phyloP scores from a whole-genome alignment of 2,113 vertebrate species.

The Connochaetes taurinus region DNA sequence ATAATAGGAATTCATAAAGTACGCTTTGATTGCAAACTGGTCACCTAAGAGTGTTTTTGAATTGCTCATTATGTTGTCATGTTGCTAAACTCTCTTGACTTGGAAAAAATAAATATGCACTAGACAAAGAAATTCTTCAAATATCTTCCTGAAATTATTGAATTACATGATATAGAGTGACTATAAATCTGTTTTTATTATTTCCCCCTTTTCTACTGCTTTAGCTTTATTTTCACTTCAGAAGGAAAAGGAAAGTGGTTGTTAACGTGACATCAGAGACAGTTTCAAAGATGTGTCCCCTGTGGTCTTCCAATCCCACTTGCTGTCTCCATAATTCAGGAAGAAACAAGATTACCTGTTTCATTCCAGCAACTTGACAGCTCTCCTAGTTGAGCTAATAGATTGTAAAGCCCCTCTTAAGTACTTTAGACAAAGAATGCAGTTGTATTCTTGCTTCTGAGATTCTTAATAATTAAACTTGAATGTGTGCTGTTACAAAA shows the following conservation, averaged over 20 bases:
- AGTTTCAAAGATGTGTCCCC: background rate
- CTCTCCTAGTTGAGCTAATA: background rate
- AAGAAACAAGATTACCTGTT: slow-evolving; percentile 19
- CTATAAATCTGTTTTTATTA: background rate
- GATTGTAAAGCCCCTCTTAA: background rate
- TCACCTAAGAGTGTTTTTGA: background rate
- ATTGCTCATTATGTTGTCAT: background rate
- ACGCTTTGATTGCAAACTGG: background rate
- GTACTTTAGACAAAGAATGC: background rate
- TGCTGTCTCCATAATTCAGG: background rate
- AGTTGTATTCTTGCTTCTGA: background rate
- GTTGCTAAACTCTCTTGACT: background rate
- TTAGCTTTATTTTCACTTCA: slow-evolving; percentile 24
- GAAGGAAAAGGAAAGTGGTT: background rate
- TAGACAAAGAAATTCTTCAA: background rate
- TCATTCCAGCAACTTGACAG: background rate
- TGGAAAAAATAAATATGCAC: background rate
- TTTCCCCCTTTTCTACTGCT: background rate
- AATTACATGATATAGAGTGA: background rate
- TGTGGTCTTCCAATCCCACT: background rate
- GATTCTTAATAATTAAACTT: slow-evolving; percentile 28
- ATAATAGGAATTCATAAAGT: background rate
- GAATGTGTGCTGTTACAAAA: slow-evolving; percentile 9
- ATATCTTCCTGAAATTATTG: slow-evolving; percentile 14
- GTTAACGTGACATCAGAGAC: background rate